Base-by-base conservation (phyloP, 2,113 vertebrate genomes). In the Eptatretus burgeri region DNA sequence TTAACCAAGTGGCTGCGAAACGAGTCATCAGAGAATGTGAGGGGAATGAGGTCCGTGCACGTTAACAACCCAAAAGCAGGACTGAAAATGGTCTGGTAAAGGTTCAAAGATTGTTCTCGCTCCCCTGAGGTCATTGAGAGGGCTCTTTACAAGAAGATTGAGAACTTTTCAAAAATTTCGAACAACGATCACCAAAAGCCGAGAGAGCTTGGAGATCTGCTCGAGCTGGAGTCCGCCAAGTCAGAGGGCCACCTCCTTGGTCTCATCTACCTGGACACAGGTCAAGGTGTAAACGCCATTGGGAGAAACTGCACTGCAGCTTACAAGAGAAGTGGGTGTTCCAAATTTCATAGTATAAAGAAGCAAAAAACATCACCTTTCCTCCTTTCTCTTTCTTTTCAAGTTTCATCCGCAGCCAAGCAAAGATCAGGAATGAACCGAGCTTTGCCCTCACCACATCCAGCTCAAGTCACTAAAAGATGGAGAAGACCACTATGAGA, bases 1-100 rank as follows among this genome's bases (percentile, higher is more conserved):
- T 41, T 72, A 3, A 62, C 70, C 1, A 71, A 69, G n/a, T 70
- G 68, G 70, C 66, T 74, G 1, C 68, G 66, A 5, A 67, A 51
- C 11, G 65, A 72, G 20, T 71, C 69, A 2, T 66, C 65, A 14
- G 65, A 70, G 9, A 64, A 68, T 11, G 51, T 72, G 1, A 72
- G 64, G 52, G 51, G 62, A 8, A 70, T 72, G 11, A 13, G 63
- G 41, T 27, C 68, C 8, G 66, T 66, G 0, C 14, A 69, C 53
- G 53, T 67, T 11, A 66, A n/a, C n/a, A n/a, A 68, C 11, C 66
- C 67, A 2, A 2, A 65, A 19, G 56, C 20, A 50, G 66, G 65
- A 2, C 67, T 71, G 1, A 13, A 63, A 1, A 1, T 64, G 49
- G 63, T 56, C 2, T 66, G 68, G 66, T 9, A 5, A 1, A 64